Percentiles rank a stretch among this genome's conserved stretches.
phyloP scores from a whole-genome alignment of 2,888 invertebrate genomes.

The Sesia apiformis region DNA sequence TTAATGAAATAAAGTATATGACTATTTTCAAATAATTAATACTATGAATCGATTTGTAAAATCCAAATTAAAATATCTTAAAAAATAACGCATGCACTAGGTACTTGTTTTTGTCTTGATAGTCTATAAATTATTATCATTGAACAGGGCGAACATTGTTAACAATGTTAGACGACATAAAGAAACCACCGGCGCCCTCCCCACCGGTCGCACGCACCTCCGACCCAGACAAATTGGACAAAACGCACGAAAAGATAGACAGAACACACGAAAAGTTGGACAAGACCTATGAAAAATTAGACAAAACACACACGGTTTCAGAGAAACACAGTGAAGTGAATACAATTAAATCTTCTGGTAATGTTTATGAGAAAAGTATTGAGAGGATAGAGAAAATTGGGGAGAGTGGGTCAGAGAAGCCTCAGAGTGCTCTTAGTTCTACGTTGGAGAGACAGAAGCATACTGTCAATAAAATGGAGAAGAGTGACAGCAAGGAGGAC shows the following conservation, averaged over 20 bases:
- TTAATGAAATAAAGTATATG: no score
- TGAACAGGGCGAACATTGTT: constrained; percentile 49
- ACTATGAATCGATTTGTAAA: no score
- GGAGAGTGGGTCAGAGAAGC: constrained; percentile 9
- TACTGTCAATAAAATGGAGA: constrained; percentile 23
- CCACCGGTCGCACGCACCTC: constrained; percentile 27
- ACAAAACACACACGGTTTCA: constrained; percentile 7
- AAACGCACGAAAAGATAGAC: constrained; percentile 21
- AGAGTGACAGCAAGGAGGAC: constrained; percentile 38
- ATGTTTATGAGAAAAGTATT: constrained; percentile 25
- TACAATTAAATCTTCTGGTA: constrained; percentile 14
- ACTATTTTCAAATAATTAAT: no score
- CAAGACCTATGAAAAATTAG: background rate
- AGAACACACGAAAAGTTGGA: background rate
- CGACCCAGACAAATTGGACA: constrained; percentile 27
- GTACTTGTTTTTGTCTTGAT: no score
- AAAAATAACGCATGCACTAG: no score
- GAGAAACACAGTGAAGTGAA: constrained; percentile 26
- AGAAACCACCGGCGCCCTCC: constrained; percentile 42
- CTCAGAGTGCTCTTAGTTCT: constrained; percentile 13
- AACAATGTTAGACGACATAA: constrained; percentile 58
- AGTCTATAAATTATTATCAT: no score
- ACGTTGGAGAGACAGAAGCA: constrained; percentile 46
- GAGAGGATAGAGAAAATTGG: constrained; percentile 28
- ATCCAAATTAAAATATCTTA: no score